Percentiles rank a stretch among this genome's conserved stretches.
Conservation (phyloP, 2,113 vertebrate species). For the Pluvianellus socialis region DNA sequence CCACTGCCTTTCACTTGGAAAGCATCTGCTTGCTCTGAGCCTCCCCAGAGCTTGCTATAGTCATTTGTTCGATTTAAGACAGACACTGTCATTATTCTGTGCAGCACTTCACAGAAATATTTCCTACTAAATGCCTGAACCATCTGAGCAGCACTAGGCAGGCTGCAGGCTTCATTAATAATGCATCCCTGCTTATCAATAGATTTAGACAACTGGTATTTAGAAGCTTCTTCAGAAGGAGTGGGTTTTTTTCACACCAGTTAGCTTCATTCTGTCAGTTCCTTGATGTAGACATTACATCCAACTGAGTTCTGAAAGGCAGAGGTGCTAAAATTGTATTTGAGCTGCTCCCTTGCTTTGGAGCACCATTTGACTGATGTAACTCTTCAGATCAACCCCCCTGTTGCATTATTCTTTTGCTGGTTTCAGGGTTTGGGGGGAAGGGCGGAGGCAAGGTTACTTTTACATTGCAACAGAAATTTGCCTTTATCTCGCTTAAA, state of each 20-base stretch:
- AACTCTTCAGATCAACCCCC: slow-evolving; percentile 37
- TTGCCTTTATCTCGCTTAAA: slow-evolving; percentile 14
- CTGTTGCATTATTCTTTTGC: neutral
- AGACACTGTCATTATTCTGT: slow-evolving; percentile 78
- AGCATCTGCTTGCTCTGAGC: slow-evolving; percentile 71
- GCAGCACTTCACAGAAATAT: slow-evolving; percentile 79
- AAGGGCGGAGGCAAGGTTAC: neutral
- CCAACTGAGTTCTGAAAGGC: slow-evolving; percentile 76
- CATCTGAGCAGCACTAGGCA: slow-evolving; percentile 83
- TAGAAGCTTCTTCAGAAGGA: slow-evolving; percentile 82
- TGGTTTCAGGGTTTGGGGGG: neutral
- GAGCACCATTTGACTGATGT: slow-evolving; percentile 42
- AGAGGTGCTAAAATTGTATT: slow-evolving; percentile 70
- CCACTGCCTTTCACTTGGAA: slow-evolving; percentile 68
- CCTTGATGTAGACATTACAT: slow-evolving; percentile 83
- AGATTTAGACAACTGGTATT: slow-evolving; percentile 87
- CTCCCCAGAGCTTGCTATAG: slow-evolving; percentile 74
- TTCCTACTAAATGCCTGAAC: slow-evolving; percentile 80
- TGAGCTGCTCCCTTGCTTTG: slow-evolving; percentile 61
- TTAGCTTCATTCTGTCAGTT: slow-evolving; percentile 81
- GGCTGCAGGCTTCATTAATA: slow-evolving; percentile 84
- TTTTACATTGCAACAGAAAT: neutral
- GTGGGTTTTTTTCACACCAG: slow-evolving; percentile 71
- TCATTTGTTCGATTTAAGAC: slow-evolving; percentile 84
- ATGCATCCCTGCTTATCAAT: slow-evolving; percentile 87